Evolutionary conservation across 1,140 invertebrate species (phyloP), one percentile per base, ranked within the genome.

Genomic region (Zaprionus inermis): DNA sequence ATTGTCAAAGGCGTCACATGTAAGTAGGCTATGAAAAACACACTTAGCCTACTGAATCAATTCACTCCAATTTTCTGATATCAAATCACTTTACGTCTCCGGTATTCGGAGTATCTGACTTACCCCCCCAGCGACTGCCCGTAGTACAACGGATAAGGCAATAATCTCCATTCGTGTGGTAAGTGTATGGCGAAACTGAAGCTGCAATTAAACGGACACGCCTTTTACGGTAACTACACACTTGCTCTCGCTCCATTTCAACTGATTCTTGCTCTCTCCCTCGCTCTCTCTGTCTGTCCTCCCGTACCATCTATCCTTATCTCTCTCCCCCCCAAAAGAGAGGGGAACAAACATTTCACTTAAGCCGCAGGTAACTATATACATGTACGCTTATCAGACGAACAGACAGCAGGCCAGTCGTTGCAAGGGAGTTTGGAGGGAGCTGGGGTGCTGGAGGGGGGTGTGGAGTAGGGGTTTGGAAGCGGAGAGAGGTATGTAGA

Each of bases 281-380:
- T 24, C 24, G 24, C 24, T 28, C 1, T 28, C 0, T 28, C 24
- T 28, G 3, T 28, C 36, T 14, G 32, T 44, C 14, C 38, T 41
- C 38, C n/a, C n/a, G 2, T 16, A 7, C 2, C n/a, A 14, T 7
- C 6, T 14, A 6, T 2, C 38, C 3, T 1, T 38, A 0, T 41
- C n/a, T 7, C 0, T 32, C 41, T 63, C 66, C 46, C 44, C 44
- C n/a, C n/a, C 54, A 20, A 76, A 76, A 63, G 57, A 63, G 58
- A 57, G 57, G 41, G 52, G 49, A 70, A 74, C 65, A 52, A 74
- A 69, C 67, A 86, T 79, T 86, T 85, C 82, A 86, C 82, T 88
- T 86, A 86, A 86, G 79, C 83, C 76, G 46, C 83, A 89, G 83
- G 84, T 89, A 89, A 70, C 52, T 49, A 28, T 51, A 74, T 79